These are phyloP conservation scores for Pituophis catenifer DNA, from an alignment of 2,113 vertebrate species.

Conservation along the genomic window DNA sequence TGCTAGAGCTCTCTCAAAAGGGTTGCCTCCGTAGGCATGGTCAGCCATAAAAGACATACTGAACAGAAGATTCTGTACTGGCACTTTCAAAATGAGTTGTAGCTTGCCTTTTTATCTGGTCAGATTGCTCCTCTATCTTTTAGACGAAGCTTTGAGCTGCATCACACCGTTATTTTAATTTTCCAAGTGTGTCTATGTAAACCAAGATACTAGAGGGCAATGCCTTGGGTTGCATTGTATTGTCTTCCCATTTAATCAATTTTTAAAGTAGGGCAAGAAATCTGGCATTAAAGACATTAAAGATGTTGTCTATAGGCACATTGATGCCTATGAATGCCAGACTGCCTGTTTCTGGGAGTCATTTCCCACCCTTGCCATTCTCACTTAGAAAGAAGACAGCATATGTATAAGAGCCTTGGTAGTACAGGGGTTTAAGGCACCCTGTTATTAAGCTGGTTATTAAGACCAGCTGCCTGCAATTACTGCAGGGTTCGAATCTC, in stretches of 20 bases:
- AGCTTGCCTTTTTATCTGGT: not conserved
- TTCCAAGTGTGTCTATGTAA: not conserved
- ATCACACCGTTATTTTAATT: not conserved
- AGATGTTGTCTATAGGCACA: not conserved
- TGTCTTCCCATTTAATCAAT: not conserved
- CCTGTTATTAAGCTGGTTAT: no score
- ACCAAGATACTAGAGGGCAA: not conserved
- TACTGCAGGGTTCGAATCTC: no score
- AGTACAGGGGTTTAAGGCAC: no score
- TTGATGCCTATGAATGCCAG: not conserved
- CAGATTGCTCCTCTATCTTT: not conserved
- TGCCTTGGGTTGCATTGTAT: not conserved
- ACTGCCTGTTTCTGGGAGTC: not conserved
- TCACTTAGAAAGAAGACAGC: not conserved
- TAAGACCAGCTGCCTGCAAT: no score
- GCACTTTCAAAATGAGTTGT: not conserved
- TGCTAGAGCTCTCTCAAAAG: no score
- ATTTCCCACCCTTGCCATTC: not conserved
- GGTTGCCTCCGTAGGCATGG: not conserved
- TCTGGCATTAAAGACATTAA: not conserved
- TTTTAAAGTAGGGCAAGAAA: not conserved
- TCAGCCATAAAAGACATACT: not conserved
- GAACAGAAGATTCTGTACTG: not conserved
- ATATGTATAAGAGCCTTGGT: no score
- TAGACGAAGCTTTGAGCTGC: not conserved